phyloP scores from a whole-genome alignment of 2,888 invertebrate genomes.

The Antheraea yamamai region DNA sequence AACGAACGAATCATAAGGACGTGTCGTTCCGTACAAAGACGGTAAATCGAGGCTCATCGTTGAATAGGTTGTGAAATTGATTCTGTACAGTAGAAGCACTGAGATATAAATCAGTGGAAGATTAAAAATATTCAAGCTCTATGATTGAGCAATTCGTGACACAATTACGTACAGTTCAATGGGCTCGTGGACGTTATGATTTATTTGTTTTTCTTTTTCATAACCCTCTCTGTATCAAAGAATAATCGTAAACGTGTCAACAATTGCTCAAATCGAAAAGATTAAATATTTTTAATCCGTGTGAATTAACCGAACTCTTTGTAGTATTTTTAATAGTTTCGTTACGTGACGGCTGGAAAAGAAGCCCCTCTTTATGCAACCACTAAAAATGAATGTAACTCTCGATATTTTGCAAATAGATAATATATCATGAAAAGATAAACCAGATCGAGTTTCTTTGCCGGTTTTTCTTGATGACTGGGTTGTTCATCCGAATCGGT shows the following conservation, averaged over 20 bases:
- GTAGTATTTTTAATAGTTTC: background rate
- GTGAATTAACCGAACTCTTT: background rate
- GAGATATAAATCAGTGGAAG: background rate
- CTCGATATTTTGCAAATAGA: no score
- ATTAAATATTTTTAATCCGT: background rate
- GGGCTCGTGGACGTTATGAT: background rate
- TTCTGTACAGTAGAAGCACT: background rate
- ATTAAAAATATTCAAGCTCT: constrained; percentile 3
- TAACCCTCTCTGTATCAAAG: constrained; percentile 2
- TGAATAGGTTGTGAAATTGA: constrained; percentile 8
- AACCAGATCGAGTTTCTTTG: background rate
- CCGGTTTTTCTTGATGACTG: no score
- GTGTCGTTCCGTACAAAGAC: background rate
- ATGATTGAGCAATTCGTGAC: constrained; percentile 8
- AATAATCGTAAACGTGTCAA: constrained; percentile 2
- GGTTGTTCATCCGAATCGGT: no score
- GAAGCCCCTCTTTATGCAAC: no score
- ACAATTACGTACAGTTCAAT: constrained; percentile 4
- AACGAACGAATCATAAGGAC: background rate
- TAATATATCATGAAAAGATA: background rate
- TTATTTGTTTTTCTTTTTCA: constrained; percentile 6
- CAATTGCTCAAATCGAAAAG: background rate
- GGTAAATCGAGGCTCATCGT: background rate
- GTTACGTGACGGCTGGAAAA: no score
- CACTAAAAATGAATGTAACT: no score